Conservation (phyloP, 2,888 invertebrate species). For the Tenthredo livida region DNA sequence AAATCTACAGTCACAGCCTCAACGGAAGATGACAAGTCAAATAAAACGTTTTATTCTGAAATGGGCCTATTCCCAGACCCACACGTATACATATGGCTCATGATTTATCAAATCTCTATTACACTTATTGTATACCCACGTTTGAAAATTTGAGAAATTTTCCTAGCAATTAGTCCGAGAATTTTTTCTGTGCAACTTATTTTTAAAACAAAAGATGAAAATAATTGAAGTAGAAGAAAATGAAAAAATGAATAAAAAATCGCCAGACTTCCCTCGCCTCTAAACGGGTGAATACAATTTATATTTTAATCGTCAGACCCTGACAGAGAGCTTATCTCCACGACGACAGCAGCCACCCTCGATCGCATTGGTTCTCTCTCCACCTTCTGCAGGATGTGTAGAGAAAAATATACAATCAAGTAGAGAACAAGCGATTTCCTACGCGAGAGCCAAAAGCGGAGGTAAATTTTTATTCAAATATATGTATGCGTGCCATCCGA, state of each 20-base stretch:
- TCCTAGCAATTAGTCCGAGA: too few relatives aligned
- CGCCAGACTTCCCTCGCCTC: background rate
- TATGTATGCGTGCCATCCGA: conserved; percentile 8
- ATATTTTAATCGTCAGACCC: conserved; percentile 56
- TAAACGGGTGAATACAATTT: conserved; percentile 50
- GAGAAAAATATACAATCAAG: conserved; percentile 15
- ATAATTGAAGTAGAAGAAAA: too few relatives aligned
- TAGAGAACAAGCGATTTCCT: conserved; percentile 61
- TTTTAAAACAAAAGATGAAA: background rate
- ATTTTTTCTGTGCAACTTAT: background rate
- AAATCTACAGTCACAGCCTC: too few relatives aligned
- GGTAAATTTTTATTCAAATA: conserved; percentile 45
- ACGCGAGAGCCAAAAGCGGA: conserved; percentile 60
- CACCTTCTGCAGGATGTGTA: background rate
- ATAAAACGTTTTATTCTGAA: too few relatives aligned
- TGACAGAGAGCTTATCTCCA: conserved; percentile 66
- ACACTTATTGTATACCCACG: too few relatives aligned
- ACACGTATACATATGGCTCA: too few relatives aligned
- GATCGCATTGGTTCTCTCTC: background rate
- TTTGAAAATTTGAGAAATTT: too few relatives aligned
- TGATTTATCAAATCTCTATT: too few relatives aligned
- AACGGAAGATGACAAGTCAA: too few relatives aligned
- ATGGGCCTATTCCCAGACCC: too few relatives aligned
- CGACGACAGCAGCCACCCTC: conserved; percentile 64
- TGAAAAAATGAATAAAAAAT: background rate